These are phyloP conservation scores for Azemiops feae DNA, from an alignment of 2,113 vertebrate species.

Conservation along the genomic window DNA sequence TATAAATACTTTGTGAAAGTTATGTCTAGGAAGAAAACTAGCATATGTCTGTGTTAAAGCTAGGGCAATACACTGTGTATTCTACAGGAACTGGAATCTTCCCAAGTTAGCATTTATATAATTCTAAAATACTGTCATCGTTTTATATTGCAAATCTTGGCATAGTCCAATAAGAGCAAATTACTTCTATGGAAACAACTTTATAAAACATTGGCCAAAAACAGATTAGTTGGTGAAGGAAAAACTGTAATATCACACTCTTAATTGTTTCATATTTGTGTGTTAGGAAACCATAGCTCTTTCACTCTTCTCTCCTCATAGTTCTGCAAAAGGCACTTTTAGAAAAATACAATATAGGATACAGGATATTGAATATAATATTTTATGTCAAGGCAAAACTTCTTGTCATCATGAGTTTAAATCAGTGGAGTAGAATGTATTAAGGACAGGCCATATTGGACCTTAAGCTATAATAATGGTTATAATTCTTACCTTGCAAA, in stretches of 20 bases:
- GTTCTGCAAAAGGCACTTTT: neutral
- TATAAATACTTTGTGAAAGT: neutral
- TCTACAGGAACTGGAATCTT: neutral
- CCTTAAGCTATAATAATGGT: neutral
- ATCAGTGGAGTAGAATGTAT: neutral
- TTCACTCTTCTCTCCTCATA: neutral
- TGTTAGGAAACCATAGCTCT: neutral
- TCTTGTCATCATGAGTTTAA: neutral
- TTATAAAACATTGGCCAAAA: neutral
- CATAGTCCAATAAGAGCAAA: neutral
- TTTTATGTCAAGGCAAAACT: neutral
- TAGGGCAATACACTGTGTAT: neutral
- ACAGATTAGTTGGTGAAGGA: neutral
- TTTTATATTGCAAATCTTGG: neutral
- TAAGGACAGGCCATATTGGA: neutral
- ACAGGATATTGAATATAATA: neutral
- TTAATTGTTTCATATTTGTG: neutral
- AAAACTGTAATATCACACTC: neutral
- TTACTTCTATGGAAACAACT: neutral
- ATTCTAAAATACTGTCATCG: neutral
- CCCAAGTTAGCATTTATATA: neutral
- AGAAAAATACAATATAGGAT: neutral
- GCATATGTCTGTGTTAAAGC: neutral
- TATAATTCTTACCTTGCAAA: neutral
- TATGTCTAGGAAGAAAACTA: neutral